Evolutionary conservation across 2,113 vertebrate species (phyloP).

Genomic region (Odocoileus virginianus): DNA sequence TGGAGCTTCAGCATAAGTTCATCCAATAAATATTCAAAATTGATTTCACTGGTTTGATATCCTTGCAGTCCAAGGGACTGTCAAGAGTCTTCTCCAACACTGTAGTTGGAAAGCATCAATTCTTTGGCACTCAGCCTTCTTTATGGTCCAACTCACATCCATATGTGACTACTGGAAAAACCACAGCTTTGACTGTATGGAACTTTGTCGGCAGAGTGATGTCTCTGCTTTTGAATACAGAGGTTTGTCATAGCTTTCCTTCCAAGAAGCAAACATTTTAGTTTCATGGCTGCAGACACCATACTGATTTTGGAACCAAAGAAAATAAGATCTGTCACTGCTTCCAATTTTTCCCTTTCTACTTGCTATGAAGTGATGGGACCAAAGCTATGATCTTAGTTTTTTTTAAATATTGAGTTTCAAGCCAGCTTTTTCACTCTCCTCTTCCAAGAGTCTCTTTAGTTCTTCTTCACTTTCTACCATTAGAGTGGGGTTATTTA

Average conservation of each 20-base stretch:
- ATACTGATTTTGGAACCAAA: neutral
- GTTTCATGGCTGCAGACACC: neutral
- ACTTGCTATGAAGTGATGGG: neutral
- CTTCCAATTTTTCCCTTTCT: neutral
- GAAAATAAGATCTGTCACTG: neutral
- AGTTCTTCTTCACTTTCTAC: neutral
- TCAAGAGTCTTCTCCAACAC: neutral
- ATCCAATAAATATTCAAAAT: neutral
- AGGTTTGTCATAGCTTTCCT: neutral
- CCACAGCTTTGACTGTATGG: neutral
- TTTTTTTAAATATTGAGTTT: neutral
- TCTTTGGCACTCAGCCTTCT: neutral
- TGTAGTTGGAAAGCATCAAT: neutral
- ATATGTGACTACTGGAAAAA: neutral
- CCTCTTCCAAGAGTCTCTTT: neutral
- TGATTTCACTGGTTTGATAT: neutral
- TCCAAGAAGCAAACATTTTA: neutral
- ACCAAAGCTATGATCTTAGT: neutral
- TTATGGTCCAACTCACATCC: neutral
- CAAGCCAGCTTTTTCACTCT: neutral
- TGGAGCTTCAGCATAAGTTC: neutral
- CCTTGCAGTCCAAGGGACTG: neutral
- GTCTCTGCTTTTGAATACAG: neutral
- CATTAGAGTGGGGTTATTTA: neutral
- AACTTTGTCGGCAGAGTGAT: neutral